Conservation (phyloP, 2,888 invertebrate species). For the Criorhina ranunculi region DNA sequence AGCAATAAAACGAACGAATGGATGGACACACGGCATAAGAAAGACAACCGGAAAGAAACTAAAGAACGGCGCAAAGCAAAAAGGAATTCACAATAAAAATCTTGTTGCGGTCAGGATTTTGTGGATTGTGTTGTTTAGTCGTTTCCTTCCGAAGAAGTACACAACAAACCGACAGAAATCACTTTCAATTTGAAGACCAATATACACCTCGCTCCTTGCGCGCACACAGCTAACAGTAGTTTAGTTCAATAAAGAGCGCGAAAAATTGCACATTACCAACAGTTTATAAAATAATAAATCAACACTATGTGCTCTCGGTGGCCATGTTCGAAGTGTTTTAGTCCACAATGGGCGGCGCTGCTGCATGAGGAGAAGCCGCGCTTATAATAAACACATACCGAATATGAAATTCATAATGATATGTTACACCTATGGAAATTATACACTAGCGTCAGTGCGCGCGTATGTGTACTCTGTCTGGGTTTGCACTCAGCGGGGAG, state of each 20-base stretch:
- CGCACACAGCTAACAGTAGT: conserved; percentile 61
- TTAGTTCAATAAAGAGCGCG: conserved; percentile 67
- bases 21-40: background rate
- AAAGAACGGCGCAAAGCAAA: background rate
- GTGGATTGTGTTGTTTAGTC: conserved; percentile 22
- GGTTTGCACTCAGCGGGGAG: conserved; percentile 16
- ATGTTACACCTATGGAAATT: conserved; percentile 73
- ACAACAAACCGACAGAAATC: conserved; percentile 33
- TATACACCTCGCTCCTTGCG: background rate
- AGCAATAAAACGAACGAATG: conserved; percentile 9
- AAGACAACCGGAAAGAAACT: conserved; percentile 16
- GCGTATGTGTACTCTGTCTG: conserved; percentile 16
- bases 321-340: conserved; percentile 49
- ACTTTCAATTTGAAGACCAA: conserved; percentile 54
- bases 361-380: conserved; percentile 34
- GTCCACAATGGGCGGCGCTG: conserved; percentile 52
- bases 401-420: conserved; percentile 72
- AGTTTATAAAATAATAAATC: conserved; percentile 75
- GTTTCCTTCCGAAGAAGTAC: conserved; percentile 19
- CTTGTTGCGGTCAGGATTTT: conserved; percentile 20
- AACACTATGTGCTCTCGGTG: conserved; percentile 55
- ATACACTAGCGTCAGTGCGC: conserved; percentile 45
- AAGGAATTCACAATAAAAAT: background rate
- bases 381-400: conserved; percentile 65
- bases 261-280: conserved; percentile 75